Percentiles rank a stretch among this genome's conserved stretches.
These are phyloP conservation scores for Drosophila dives DNA, from an alignment of 2,888 invertebrate genomes.

Conservation along the genomic window DNA sequence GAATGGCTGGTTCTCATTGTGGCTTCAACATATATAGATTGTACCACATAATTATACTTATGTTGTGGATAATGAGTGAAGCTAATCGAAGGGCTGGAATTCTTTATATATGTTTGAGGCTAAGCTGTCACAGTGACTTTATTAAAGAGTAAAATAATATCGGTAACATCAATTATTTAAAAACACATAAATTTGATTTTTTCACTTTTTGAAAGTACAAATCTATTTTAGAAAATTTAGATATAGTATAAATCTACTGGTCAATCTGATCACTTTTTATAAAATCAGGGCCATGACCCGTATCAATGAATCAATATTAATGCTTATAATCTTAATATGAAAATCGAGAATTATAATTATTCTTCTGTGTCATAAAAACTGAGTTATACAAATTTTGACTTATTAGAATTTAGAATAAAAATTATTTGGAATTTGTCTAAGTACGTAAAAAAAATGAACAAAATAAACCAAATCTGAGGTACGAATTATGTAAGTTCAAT, in stretches of 20 bases:
- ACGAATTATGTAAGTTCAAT: background rate
- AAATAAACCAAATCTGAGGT: background rate
- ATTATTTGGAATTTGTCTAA: background rate
- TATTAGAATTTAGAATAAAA: background rate
- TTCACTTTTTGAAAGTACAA: background rate
- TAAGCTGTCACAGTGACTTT: background rate
- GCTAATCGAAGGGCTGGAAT: background rate
- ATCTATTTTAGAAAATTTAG: background rate
- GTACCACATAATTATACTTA: slow-evolving; percentile 6
- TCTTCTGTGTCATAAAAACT: no score
- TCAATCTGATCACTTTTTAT: background rate
- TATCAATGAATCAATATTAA: background rate
- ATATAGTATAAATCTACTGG: background rate
- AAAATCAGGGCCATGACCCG: background rate
- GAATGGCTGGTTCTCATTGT: slow-evolving; percentile 36
- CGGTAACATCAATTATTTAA: background rate
- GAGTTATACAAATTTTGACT: background rate
- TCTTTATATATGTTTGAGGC: background rate
- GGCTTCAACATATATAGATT: slow-evolving; percentile 13
- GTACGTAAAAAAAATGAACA: background rate
- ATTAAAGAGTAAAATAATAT: background rate
- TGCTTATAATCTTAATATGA: background rate
- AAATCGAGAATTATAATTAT: background rate
- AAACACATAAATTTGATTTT: background rate
- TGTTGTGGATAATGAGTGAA: background rate